phyloP scores from a whole-genome alignment of 2,888 invertebrate genomes.

The Hybos culiciformis region DNA sequence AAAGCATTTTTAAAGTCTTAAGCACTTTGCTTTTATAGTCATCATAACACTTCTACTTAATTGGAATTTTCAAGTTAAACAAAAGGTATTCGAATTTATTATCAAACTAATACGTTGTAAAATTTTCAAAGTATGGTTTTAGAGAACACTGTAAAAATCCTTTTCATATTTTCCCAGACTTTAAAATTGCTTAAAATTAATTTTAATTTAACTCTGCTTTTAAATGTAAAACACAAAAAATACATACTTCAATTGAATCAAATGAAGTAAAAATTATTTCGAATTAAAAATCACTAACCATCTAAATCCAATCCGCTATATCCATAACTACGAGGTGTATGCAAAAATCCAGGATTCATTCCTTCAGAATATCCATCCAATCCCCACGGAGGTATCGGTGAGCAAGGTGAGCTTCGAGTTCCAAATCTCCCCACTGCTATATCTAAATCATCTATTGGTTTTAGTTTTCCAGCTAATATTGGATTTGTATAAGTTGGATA shows the following conservation, averaged over 20 bases:
- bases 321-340: constrained; percentile 44
- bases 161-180: too few relatives aligned
- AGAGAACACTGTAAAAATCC: too few relatives aligned
- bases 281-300: constrained; percentile 21
- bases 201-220: too few relatives aligned
- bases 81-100: too few relatives aligned
- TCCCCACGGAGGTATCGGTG: constrained; percentile 48
- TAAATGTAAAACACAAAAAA: too few relatives aligned
- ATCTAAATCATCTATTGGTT: constrained; percentile 59
- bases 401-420: constrained; percentile 49
- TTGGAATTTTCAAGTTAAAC: too few relatives aligned
- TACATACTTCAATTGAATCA: neutral
- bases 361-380: constrained; percentile 49
- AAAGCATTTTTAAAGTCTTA: too few relatives aligned
- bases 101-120: too few relatives aligned
- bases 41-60: too few relatives aligned
- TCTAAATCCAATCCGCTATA: constrained; percentile 36
- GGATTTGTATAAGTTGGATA: constrained; percentile 52
- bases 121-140: too few relatives aligned
- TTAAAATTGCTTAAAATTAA: too few relatives aligned
- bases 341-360: constrained; percentile 44
- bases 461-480: constrained; percentile 49
- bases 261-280: neutral
- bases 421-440: constrained; percentile 47
- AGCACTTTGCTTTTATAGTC: too few relatives aligned